Base-by-base conservation (phyloP, 2,888 invertebrate species). In the Cerceris rybyensis region DNA sequence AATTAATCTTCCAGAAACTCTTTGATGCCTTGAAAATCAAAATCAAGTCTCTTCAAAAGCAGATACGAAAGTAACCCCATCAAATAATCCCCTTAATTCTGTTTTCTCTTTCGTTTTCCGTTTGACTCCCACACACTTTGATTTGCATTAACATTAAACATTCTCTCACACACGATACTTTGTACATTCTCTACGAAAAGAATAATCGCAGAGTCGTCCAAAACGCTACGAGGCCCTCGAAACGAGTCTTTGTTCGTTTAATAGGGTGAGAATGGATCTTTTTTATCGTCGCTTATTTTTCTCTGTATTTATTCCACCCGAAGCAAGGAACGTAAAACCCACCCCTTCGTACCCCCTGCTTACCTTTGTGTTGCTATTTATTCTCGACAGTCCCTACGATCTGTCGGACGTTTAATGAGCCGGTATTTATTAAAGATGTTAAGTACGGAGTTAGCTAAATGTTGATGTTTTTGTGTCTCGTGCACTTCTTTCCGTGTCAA, bases 401-500 rank as follows among this genome's bases (percentile, higher is more conserved):
- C 73, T 71, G 58, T 61, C 71, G 66, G 67, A 69, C 65, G 46
- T 78, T 77, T 58, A 68, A 71, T 61, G 42, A 79, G 69, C 43
- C 73, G 73, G 74, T 85, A 81, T 70, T 69, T 68, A 70, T 70
- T 71, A 65, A 74, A 54, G 73, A 70, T 78, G 72, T 72, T 80
- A 61, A 82, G 74, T 82, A 64, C 81, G 70, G 73, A 84, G 81
- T 89, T 91, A 89, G 89, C 86, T 91, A 91, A 91, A 92, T 91
- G 86, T 88, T 85, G 89, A 90, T 92, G 90, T 92, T 92, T 92
- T 52, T 92, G 92, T 92, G 92, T 92, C 91, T 82, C 90, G 91
- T 92, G 92, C 91, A 91, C 88, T 91, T 89, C 91, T 90, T 91
- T 92, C 89, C 91, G 90, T 92, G 91, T 92, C 92, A 87, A 90